Conservation (phyloP, 2,113 vertebrate species). For the Geococcyx californianus region DNA sequence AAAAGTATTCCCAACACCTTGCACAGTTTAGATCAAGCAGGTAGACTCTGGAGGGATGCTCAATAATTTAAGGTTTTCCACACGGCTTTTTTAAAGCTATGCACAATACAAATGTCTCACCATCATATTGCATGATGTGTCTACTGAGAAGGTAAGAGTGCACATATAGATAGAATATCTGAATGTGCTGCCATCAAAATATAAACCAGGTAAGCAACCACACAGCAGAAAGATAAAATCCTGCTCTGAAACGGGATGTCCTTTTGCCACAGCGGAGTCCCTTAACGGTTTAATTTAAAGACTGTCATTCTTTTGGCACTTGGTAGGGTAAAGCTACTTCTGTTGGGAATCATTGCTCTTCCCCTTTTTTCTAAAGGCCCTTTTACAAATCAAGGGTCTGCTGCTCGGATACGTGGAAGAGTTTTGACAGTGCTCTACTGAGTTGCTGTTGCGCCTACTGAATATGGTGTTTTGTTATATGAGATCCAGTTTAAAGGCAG, state of each 20-base stretch:
- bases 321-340: background rate
- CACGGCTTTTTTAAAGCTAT: background rate
- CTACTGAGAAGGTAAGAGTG: background rate
- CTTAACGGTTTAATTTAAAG: background rate
- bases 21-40: background rate
- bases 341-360: background rate
- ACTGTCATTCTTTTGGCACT: background rate
- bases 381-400: background rate
- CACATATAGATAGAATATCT: background rate
- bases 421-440: background rate
- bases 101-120: background rate
- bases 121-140: fast-evolving
- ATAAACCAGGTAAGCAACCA: background rate
- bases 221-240: background rate
- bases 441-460: background rate
- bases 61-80: background rate
- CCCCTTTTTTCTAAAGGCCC: background rate
- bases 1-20: background rate
- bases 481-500: background rate
- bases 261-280: background rate
- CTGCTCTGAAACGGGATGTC: background rate
- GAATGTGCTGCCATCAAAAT: background rate
- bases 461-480: background rate
- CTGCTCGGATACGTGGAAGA: background rate
- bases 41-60: background rate